Evolutionary conservation across 35 echinoderm and acorn worm genomes (phyloP).

Genomic region (Anneissia japonica): DNA sequence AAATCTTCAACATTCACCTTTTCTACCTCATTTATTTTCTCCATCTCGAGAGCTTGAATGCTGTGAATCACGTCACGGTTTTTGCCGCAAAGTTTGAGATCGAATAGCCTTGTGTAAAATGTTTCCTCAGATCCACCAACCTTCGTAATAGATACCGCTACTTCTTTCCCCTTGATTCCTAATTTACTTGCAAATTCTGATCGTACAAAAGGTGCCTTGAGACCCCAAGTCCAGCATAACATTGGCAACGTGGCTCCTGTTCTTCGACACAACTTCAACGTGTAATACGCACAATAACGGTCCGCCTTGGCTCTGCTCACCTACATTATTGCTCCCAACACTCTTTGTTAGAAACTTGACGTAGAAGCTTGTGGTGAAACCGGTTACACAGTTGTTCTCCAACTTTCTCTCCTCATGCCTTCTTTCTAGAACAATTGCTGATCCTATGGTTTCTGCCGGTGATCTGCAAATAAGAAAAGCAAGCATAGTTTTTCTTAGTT

Average conservation of each 20-base stretch:
- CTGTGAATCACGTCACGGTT: neutral
- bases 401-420: too few species aligned
- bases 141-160: slow-evolving; percentile 8
- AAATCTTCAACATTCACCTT: too few species aligned
- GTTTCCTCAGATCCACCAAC: slow-evolving; percentile 8
- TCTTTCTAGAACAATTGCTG: too few species aligned
- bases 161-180: neutral
- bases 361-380: too few species aligned
- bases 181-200: neutral
- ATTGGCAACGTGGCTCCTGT: neutral
- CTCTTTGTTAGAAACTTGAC: too few species aligned
- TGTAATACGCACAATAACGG: slow-evolving; percentile 17
- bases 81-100: neutral
- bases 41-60: slow-evolving; percentile 1
- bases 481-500: too few species aligned
- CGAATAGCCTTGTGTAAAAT: neutral
- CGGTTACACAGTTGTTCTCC: too few species aligned
- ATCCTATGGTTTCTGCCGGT: too few species aligned
- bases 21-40: slow-evolving; percentile 3
- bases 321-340: too few species aligned
- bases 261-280: neutral
- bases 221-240: slow-evolving; percentile 27
- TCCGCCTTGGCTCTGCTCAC: too few species aligned
- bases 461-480: too few species aligned
- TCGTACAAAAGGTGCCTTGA: slow-evolving; percentile 14